Evolutionary conservation across 2,113 vertebrate species (phyloP).

Genomic region (Raja brachyura): DNA sequence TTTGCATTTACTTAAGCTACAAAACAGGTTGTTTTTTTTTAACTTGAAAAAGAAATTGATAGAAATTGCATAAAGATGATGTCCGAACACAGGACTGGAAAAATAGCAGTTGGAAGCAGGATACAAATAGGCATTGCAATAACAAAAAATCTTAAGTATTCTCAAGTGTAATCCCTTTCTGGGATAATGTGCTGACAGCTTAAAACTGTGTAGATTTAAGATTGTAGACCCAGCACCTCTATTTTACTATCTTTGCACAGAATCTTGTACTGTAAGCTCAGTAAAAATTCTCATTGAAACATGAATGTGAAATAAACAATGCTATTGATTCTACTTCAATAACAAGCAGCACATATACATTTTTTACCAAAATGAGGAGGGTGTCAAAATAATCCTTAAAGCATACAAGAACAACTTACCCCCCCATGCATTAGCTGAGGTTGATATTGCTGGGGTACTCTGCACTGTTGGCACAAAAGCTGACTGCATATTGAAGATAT

Average conservation of each 20-base stretch:
- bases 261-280: not conserved
- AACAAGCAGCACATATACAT: not conserved
- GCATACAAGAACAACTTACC: conserved; percentile 55
- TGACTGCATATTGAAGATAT: conserved; percentile 83
- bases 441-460: conserved; percentile 77
- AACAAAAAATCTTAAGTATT: not conserved
- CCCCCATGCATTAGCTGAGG: conserved; percentile 77
- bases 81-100: not conserved
- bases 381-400: not conserved
- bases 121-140: not conserved
- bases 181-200: not conserved
- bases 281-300: not conserved
- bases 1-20: not conserved
- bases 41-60: not conserved
- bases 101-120: not conserved
- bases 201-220: not conserved
- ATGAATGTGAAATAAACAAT: not conserved
- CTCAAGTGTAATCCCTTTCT: not conserved
- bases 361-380: not conserved
- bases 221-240: not conserved
- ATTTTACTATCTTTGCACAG: not conserved
- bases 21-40: too few species aligned
- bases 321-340: not conserved
- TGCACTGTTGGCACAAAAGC: conserved; percentile 74
- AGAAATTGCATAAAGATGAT: not conserved